A percentile compares a stretch with the other conserved stretches of the same genome.
phyloP scores from a whole-genome alignment of 2,888 invertebrate genomes.

The Eristalis arbustorum region DNA sequence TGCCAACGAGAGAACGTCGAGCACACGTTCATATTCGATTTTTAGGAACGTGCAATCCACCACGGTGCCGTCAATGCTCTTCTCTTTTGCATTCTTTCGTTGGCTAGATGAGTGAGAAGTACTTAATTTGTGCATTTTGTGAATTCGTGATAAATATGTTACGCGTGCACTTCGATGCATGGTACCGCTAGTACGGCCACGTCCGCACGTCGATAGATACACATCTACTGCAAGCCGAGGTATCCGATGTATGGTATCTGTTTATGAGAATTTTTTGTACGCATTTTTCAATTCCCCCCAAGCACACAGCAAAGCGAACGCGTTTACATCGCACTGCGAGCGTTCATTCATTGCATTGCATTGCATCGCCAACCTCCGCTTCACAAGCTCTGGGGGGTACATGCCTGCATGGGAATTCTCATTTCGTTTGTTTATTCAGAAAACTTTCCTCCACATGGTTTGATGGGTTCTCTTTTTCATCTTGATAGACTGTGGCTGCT shows the following conservation, averaged over 20 bases:
- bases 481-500: not conserved
- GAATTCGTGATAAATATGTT: constrained; percentile 21
- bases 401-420: constrained; percentile 35
- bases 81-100: not conserved
- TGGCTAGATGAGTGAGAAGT: not conserved
- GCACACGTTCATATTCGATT: not conserved
- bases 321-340: constrained; percentile 14
- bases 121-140: constrained; percentile 1
- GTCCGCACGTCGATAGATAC: not conserved
- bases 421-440: constrained; percentile 29
- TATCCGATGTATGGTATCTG: not conserved
- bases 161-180: constrained; percentile 11
- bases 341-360: not conserved
- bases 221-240: not conserved
- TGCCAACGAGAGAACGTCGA: not conserved
- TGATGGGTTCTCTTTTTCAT: not conserved
- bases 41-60: too few species aligned
- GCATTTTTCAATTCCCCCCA: constrained; percentile 34
- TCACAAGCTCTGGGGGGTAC: constrained; percentile 4
- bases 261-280: constrained; percentile 21
- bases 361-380: not conserved
- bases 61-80: too few species aligned
- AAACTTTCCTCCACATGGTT: constrained; percentile 24
- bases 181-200: not conserved
- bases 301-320: constrained; percentile 7